Conservation (phyloP, 2,797 vertebrate genomes). For the Neopelma chrysocephalum region DNA sequence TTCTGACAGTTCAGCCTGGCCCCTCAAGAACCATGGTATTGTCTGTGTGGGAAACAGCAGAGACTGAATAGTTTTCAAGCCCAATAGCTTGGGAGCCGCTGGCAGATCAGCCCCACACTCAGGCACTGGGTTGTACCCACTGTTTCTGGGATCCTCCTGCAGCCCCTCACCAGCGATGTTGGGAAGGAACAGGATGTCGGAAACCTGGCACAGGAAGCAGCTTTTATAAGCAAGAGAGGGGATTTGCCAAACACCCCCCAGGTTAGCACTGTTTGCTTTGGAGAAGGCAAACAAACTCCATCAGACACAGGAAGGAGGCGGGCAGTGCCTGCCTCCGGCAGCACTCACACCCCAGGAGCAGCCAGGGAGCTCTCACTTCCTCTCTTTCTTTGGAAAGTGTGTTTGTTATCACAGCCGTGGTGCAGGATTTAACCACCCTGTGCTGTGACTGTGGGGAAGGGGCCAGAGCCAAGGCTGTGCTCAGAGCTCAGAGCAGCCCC, state of each 20-base stretch:
- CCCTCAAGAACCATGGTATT: background rate
- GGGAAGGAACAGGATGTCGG: background rate
- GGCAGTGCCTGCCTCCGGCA: background rate
- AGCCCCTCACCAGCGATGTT: background rate
- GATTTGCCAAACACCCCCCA: background rate
- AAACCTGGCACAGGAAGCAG: slow-evolving; percentile 1
- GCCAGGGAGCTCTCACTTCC: background rate
- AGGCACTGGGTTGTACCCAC: rapidly evolving
- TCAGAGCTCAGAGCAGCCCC: background rate
- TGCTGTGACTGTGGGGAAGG: background rate
- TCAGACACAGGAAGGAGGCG: background rate
- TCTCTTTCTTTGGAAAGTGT: background rate
- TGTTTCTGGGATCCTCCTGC: background rate
- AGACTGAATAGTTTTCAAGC: background rate
- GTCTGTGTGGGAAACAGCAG: background rate
- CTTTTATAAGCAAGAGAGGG: background rate
- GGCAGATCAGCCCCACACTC: background rate
- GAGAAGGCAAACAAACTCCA: background rate
- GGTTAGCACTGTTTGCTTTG: background rate
- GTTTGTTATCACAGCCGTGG: rapidly evolving
- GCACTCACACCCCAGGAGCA: rapidly evolving
- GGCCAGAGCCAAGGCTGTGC: background rate
- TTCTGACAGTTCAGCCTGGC: background rate
- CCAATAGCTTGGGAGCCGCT: background rate
- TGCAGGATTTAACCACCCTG: background rate